A percentile compares a stretch with the other conserved stretches of the same genome.
Conservation (phyloP, 2,797 vertebrate species). For the Smutsia gigantea region DNA sequence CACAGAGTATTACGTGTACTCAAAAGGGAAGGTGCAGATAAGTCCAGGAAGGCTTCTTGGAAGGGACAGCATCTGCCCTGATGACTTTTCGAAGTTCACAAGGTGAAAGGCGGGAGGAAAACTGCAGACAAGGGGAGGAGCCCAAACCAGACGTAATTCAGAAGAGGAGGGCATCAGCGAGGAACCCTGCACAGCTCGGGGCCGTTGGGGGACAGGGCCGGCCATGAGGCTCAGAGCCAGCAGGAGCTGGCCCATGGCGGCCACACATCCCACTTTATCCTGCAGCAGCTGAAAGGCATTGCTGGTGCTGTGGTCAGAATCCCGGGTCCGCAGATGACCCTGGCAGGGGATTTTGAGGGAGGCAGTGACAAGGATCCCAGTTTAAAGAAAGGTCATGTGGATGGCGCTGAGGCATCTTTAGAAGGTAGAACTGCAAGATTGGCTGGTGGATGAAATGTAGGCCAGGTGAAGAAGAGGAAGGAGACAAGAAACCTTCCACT, state of each 20-base stretch:
- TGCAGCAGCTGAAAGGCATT: neutral
- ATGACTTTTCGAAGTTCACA: neutral
- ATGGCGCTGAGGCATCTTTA: neutral
- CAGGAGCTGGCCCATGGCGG: neutral
- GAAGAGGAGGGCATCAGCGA: neutral
- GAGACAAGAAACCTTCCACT: fast-evolving
- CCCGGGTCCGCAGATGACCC: neutral
- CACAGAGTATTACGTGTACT: too few species aligned
- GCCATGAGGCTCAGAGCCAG: fast-evolving
- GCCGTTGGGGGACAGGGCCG: neutral
- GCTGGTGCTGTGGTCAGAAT: neutral
- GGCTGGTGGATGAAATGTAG: neutral
- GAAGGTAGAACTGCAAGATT: neutral
- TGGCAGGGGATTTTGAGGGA: neutral
- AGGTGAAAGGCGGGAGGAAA: neutral
- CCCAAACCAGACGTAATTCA: neutral
- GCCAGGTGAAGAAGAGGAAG: neutral
- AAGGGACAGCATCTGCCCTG: neutral
- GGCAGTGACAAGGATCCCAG: neutral
- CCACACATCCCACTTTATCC: neutral
- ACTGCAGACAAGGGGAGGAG: neutral
- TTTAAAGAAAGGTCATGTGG: neutral
- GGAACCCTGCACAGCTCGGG: too few species aligned
- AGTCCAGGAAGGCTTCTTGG: neutral
- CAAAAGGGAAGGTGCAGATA: neutral